A percentile compares a stretch with the other conserved stretches of the same genome.
Evolutionary conservation across 1,140 invertebrate species (phyloP).

Genomic region (Melitaea cinxia): DNA sequence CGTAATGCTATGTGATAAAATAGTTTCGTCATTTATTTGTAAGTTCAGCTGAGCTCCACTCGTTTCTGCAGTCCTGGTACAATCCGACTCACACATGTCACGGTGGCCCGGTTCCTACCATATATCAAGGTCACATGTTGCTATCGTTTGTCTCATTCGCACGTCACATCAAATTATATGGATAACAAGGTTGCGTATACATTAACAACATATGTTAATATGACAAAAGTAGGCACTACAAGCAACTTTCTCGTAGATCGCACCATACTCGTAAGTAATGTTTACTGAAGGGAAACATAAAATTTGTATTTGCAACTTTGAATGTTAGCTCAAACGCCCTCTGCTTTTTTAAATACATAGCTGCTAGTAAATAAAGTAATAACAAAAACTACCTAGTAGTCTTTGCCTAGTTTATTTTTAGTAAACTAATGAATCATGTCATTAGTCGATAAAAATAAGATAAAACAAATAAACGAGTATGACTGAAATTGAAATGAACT

Average conservation of each 20-base stretch:
- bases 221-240: background rate
- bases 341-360: too few species aligned
- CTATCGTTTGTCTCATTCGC: constrained; percentile 50
- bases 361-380: too few species aligned
- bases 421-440: too few species aligned
- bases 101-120: constrained; percentile 57
- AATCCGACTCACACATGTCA: constrained; percentile 60
- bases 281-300: background rate
- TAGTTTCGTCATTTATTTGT: background rate
- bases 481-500: too few species aligned
- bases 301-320: too few species aligned
- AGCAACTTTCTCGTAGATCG: background rate
- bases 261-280: background rate
- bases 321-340: too few species aligned
- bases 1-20: constrained; percentile 2
- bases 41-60: constrained; percentile 28
- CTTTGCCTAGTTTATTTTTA: too few species aligned
- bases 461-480: too few species aligned
- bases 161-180: constrained; percentile 30
- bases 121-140: constrained; percentile 61
- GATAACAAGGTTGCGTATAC: constrained; percentile 47
- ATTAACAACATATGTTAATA: constrained; percentile 2
- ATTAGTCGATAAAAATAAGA: too few species aligned
- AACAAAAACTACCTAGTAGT: too few species aligned
- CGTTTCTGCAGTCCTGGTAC: constrained; percentile 62